Evolutionary conservation across 2,113 vertebrate species (phyloP), one percentile per base, ranked within the genome.

Genomic region (Balaeniceps rex): DNA sequence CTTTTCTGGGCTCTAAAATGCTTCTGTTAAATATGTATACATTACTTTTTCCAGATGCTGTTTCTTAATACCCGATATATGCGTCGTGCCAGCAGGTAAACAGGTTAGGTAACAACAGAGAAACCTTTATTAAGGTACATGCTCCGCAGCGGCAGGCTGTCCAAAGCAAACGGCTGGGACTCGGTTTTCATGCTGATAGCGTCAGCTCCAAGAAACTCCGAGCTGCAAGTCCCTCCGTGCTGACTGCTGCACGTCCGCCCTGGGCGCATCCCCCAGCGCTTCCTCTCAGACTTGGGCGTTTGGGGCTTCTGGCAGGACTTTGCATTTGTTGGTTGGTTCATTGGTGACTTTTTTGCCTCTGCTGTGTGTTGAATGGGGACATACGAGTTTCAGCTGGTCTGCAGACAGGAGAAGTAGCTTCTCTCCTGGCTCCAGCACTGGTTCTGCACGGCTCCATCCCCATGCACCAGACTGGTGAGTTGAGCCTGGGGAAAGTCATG

Each of bases 211-310:
- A 74, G 64, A 44, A 46, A 18, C 12, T 31, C 31, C 6, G 26
- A 69, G 76, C 58, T 64, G 61, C 3, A 4, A 74, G 55, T 9
- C 57, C 24, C 34, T 55, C 4, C 0, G 58, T 40, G 47, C 79
- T 49, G 33, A 15, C 2, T 14, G 51, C 47, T 23, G 44, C 72
- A 19, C 33, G 2, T 4, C 78, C 49, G 46, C 33, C 33, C 68
- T 7, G 18, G 19, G 51, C 1, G 0, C 40, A 23, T 23, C 42
- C 44, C n/a, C 31, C 54, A 9, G 22, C 0, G 0, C 71, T 16
- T 44, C 57, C 57, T 74, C n/a, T 28, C 38, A 28, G 49, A 6
- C 63, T 6, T 28, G 2, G 1, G 36, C 1, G 0, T 31, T 26
- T 13, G 65, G 24, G 18, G 38, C 14, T 58, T 87, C 42, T 57